These are phyloP conservation scores for Cebidichthys violaceus DNA, from an alignment of 2,113 vertebrate species.

Conservation along the genomic window DNA sequence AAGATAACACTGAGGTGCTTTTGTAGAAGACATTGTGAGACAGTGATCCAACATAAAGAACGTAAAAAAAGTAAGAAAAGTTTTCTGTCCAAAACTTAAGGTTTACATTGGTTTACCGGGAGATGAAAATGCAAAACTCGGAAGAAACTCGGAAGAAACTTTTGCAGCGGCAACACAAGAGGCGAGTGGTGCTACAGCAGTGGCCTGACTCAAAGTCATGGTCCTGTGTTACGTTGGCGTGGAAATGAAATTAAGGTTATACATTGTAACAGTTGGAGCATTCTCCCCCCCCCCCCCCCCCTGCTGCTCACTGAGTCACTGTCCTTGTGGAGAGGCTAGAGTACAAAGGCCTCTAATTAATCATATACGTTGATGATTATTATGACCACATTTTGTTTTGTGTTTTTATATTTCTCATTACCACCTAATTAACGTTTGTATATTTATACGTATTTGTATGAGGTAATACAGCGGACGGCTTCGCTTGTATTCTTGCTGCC, in stretches of 20 bases:
- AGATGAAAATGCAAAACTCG: background rate
- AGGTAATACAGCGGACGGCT: background rate
- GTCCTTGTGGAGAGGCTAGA: background rate
- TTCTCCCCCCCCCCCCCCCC: slow-evolving; percentile 18
- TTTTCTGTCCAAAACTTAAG: background rate
- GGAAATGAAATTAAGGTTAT: background rate
- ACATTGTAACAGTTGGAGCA: background rate
- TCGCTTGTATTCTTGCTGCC: too few species aligned
- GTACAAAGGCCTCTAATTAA: background rate
- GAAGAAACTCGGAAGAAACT: background rate
- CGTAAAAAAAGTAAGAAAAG: background rate
- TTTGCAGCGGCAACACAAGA: background rate
- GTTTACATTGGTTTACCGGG: background rate
- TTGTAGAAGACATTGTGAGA: slow-evolving; percentile 4
- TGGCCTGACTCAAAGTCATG: slow-evolving; percentile 1
- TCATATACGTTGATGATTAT: background rate
- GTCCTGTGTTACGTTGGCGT: background rate
- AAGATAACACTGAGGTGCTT: slow-evolving; percentile 13
- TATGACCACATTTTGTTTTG: background rate
- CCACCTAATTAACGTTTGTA: too few species aligned
- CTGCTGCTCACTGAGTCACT: slow-evolving; percentile 14
- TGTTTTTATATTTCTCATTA: too few species aligned
- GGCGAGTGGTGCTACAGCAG: background rate
- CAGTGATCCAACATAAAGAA: slow-evolving; percentile 4
- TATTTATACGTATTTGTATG: too few species aligned